Percentiles rank a stretch among this genome's conserved stretches.
phyloP scores from a whole-genome alignment of 2,888 invertebrate genomes.

The Dryobotodes eremita region DNA sequence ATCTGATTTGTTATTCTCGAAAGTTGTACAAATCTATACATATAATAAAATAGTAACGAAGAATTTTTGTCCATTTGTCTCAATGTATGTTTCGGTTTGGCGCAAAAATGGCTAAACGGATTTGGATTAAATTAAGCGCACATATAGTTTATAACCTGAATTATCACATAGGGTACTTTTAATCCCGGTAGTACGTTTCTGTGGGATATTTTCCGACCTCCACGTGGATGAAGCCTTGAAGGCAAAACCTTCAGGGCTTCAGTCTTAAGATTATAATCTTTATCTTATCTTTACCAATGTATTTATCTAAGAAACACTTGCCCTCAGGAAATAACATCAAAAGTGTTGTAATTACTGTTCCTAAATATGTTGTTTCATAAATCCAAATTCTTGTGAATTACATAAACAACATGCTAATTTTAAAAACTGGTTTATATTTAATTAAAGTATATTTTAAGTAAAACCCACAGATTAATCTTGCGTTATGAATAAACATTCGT shows the following conservation, averaged over 20 bases:
- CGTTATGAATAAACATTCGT: conserved; percentile 55
- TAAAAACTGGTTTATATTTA: conserved; percentile 45
- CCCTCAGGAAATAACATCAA: conserved; percentile 13
- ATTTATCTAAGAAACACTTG: not conserved
- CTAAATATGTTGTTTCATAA: conserved; percentile 45
- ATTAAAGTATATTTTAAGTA: conserved; percentile 30
- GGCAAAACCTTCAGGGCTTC: not conserved
- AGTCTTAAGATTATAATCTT: not conserved
- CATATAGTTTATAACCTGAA: no score
- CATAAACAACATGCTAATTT: conserved; percentile 56
- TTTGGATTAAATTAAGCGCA: no score
- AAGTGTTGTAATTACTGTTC: conserved; percentile 35
- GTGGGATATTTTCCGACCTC: not conserved
- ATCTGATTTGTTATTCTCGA: not conserved
- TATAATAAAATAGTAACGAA: no score
- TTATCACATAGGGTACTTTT: no score
- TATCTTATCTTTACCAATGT: conserved; percentile 6
- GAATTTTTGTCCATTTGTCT: no score
- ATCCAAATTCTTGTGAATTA: conserved; percentile 32
- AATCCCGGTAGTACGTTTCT: no score
- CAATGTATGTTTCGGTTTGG: no score
- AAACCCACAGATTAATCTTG: conserved; percentile 46
- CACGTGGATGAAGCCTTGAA: not conserved
- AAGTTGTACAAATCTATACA: not conserved
- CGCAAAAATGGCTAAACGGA: no score